Base-by-base conservation (phyloP, 2,888 invertebrate species). In the Trichogramma dendrolimi region DNA sequence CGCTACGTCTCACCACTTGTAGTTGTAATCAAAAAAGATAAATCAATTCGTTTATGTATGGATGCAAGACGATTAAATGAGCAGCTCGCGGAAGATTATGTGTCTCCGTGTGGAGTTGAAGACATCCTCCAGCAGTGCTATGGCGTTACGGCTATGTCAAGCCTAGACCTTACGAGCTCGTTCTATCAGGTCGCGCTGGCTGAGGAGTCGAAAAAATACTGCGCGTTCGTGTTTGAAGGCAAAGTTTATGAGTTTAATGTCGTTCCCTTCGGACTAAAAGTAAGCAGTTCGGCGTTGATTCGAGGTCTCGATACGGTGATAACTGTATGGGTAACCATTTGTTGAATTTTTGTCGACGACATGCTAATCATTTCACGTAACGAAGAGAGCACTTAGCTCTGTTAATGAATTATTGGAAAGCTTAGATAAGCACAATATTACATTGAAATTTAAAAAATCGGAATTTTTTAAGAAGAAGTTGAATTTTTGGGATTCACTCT, bases 1-100 rank as follows among this genome's bases (percentile, higher is more conserved):
- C 2, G 39, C 6, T 63, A 38, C 39, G 41, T 59, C 4, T 59
- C 50, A 14, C 62, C 58, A 6, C n/a, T 58, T 3, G 54, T 62
- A 0, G 27, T 46, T 0, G 54, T 58, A 5, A 27, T 44, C 7
- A 62, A 62, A 39, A 53, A 49, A 5, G 48, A 52, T 27, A 44
- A 48, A 8, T 44, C 44, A 4, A 10, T 61, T 39, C 39, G 7
- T 4, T 38, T 48, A 57, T 48, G 44, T 6, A 39, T 57, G 49
- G 46, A 46, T 6, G 46, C 46, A 11, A 10, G 46, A 46, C 10
- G 11, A n/a, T 7, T 46, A 5, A 46, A 46, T 46, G 46, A 46
- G 1, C 46, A 11, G 11, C 10, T 46, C 46, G 46, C 10, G 6
- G 46, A 46, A 4, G 46, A 46, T 46, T 46, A n/a, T 46, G 6